phyloP scores from a whole-genome alignment of 1,140 invertebrate species.

The Cherax quadricarinatus region DNA sequence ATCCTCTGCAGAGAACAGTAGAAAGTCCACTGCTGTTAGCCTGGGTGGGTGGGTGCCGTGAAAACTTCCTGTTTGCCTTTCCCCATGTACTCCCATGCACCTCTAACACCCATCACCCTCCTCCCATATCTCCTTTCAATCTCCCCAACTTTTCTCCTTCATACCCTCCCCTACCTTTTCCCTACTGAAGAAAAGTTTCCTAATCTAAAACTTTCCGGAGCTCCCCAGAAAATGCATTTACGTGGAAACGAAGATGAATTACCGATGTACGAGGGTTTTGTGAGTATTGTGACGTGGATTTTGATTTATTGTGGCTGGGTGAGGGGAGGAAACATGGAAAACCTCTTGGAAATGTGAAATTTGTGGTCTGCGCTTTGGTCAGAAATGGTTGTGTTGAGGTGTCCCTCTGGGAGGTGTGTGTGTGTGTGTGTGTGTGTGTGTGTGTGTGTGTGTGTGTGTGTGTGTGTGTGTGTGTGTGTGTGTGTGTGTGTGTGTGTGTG shows the following conservation, averaged over 20 bases:
- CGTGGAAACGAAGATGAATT: slow-evolving; percentile 68
- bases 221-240: slow-evolving; percentile 65
- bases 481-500: background rate
- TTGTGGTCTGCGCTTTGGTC: slow-evolving; percentile 57
- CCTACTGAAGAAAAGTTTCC: slow-evolving; percentile 35
- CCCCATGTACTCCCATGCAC: background rate
- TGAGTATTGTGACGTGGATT: slow-evolving; percentile 69
- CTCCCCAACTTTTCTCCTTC: no score
- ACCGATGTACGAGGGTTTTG: slow-evolving; percentile 70
- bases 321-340: slow-evolving; percentile 65
- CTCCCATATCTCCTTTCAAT: no score
- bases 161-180: background rate
- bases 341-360: slow-evolving; percentile 68
- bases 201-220: slow-evolving; percentile 47
- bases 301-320: slow-evolving; percentile 63
- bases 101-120: no score
- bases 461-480: background rate
- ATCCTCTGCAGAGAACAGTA: no score
- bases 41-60: no score
- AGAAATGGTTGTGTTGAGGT: slow-evolving; percentile 38
- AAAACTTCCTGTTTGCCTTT: no score
- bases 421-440: background rate
- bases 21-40: no score
- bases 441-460: slow-evolving; percentile 13
- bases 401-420: background rate